Evolutionary conservation across 35 echinoderm and acorn worm species (phyloP).

Genomic region (Strongylocentrotus purpuratus): DNA sequence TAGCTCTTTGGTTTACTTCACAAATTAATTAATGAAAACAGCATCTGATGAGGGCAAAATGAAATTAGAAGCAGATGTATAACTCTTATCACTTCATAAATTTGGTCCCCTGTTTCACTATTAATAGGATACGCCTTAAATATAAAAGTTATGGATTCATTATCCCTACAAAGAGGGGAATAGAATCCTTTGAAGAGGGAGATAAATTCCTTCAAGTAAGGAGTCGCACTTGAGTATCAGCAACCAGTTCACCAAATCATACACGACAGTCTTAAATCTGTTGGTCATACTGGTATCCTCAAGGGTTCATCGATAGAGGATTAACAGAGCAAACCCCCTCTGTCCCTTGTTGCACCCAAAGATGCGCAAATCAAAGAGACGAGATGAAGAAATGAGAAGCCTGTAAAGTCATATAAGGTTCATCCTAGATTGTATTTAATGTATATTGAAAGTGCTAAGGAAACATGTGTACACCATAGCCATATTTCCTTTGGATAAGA

Average conservation of each 20-base stretch:
- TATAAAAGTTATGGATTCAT: too few species aligned
- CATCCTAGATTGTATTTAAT: neutral
- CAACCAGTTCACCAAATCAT: too few species aligned
- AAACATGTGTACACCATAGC: neutral
- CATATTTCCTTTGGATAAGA: neutral
- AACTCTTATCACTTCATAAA: too few species aligned
- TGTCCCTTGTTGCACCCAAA: neutral
- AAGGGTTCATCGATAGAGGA: neutral
- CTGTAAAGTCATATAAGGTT: neutral
- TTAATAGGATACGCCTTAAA: too few species aligned
- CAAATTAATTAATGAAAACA: neutral
- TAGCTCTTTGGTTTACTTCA: neutral
- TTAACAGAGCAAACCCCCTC: neutral
- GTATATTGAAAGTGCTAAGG: neutral
- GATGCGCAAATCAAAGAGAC: neutral
- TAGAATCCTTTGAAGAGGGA: too few species aligned
- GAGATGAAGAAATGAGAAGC: neutral
- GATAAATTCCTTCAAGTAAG: too few species aligned
- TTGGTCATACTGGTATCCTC: neutral
- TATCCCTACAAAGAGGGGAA: too few species aligned
- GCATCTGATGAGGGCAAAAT: neutral
- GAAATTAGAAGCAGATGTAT: too few species aligned
- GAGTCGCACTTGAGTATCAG: too few species aligned
- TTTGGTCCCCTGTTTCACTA: too few species aligned
- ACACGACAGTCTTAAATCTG: neutral